These are phyloP conservation scores for Trachythela sp. DNA, from an alignment of 64 coral and sea anemone genomes.

Conservation along the genomic window DNA sequence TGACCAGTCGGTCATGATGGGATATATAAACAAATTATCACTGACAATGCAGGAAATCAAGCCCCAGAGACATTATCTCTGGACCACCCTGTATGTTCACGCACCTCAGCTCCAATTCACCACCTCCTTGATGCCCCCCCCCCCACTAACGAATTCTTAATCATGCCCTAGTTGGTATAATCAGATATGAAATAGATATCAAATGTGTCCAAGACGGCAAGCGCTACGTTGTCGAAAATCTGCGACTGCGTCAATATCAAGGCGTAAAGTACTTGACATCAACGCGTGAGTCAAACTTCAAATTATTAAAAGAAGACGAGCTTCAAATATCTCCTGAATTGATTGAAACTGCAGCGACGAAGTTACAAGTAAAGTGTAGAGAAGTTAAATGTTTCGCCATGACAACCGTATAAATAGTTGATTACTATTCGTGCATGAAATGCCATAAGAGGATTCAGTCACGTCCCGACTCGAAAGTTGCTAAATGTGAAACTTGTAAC, in stretches of 20 bases:
- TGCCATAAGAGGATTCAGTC: not conserved
- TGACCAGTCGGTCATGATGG: too few species aligned
- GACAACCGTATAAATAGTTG: not conserved
- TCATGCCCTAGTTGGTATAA: too few species aligned
- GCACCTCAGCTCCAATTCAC: too few species aligned
- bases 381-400: not conserved
- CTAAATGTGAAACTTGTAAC: not conserved
- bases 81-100: too few species aligned
- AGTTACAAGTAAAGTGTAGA: not conserved
- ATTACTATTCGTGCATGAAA: not conserved
- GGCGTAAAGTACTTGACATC: not conserved
- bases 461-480: not conserved
- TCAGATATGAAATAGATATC: too few species aligned
- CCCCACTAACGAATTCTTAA: too few species aligned
- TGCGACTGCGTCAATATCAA: not conserved
- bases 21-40: too few species aligned
- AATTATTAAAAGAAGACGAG: not conserved
- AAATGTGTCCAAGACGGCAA: not conserved
- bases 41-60: too few species aligned
- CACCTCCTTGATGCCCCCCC: too few species aligned
- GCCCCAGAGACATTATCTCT: too few species aligned
- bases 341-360: not conserved
- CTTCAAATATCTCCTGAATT: not conserved
- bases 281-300: not conserved
- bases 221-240: not conserved